A percentile compares a stretch with the other conserved stretches of the same genome.
phyloP scores from a whole-genome alignment of 1,140 invertebrate species.

The Bursaphelenchus mucronatus region DNA sequence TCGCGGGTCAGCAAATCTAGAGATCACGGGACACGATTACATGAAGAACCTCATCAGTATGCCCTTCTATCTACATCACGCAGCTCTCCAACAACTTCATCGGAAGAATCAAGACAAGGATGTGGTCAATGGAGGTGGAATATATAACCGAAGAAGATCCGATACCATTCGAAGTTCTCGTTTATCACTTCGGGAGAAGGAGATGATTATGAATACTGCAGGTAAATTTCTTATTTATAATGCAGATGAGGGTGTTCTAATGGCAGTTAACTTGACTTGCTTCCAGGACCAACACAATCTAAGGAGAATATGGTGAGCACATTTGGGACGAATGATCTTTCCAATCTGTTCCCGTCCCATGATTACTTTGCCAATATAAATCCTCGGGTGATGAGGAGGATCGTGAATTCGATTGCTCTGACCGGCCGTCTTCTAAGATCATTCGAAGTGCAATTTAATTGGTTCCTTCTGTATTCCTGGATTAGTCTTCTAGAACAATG shows the following conservation, averaged over 20 bases:
- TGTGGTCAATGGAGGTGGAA: constrained; percentile 7
- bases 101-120: not conserved
- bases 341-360: constrained; percentile 65
- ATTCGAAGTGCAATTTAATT: constrained; percentile 97
- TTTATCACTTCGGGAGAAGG: constrained; percentile 32
- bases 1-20: constrained; percentile 43
- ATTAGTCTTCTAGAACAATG: constrained; percentile 97
- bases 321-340: constrained; percentile 33
- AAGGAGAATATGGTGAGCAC: constrained; percentile 24
- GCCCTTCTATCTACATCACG: constrained; percentile 95
- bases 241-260: no score
- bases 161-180: constrained; percentile 36
- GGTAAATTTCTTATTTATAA: no score
- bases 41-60: constrained; percentile 91
- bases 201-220: not conserved
- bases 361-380: constrained; percentile 97
- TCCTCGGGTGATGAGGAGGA: constrained; percentile 81
- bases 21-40: constrained; percentile 85
- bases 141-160: constrained; percentile 32
- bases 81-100: constrained; percentile 65
- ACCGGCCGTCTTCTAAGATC: constrained; percentile 83
- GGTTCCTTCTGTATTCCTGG: constrained; percentile 75
- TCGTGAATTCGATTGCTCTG: constrained; percentile 83
- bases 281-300: constrained; percentile 4
- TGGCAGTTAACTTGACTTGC: not conserved